Conservation (phyloP, 2,888 invertebrate genomes). For the Epirrita christyi region DNA sequence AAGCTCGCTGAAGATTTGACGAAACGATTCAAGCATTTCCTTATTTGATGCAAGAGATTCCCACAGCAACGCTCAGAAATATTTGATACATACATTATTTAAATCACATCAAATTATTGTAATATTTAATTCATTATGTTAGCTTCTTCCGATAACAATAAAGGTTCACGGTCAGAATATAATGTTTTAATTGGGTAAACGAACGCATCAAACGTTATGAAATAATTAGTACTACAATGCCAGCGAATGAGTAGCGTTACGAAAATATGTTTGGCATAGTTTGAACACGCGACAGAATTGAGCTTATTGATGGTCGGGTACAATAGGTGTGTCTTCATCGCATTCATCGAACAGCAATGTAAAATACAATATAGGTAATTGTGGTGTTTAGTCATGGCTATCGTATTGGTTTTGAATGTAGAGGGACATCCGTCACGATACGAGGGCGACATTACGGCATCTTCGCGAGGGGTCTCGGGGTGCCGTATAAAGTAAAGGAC, state of each 20-base stretch:
- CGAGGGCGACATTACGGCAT: conserved; percentile 72
- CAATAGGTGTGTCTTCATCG: conserved; percentile 29
- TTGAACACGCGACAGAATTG: conserved; percentile 52
- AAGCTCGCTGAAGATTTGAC: conserved; percentile 40
- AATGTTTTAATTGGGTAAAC: conserved; percentile 68
- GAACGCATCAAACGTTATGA: conserved; percentile 61
- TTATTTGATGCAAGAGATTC: conserved; percentile 35
- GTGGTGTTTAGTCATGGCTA: conserved; percentile 56
- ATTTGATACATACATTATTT: conserved; percentile 27
- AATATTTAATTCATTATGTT: conserved; percentile 19
- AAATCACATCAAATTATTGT: conserved; percentile 28
- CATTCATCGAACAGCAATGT: conserved; percentile 43
- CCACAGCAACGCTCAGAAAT: conserved; percentile 33
- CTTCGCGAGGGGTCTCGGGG: conserved; percentile 56
- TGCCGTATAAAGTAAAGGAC: conserved; percentile 69
- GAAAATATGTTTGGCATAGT: conserved; percentile 54
- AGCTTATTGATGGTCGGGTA: conserved; percentile 42
- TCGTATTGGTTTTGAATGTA: conserved; percentile 49
- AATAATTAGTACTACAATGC: conserved; percentile 64
- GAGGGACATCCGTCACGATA: conserved; percentile 62
- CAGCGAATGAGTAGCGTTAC: conserved; percentile 56
- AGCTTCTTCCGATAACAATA: conserved; percentile 53
- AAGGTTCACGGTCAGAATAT: conserved; percentile 68
- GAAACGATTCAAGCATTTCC: conserved; percentile 40
- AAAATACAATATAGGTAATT: conserved; percentile 33